Evolutionary conservation across 2,113 vertebrate genomes (phyloP), one percentile per base, ranked within the genome.

Genomic region (Eubucco bourcierii): DNA sequence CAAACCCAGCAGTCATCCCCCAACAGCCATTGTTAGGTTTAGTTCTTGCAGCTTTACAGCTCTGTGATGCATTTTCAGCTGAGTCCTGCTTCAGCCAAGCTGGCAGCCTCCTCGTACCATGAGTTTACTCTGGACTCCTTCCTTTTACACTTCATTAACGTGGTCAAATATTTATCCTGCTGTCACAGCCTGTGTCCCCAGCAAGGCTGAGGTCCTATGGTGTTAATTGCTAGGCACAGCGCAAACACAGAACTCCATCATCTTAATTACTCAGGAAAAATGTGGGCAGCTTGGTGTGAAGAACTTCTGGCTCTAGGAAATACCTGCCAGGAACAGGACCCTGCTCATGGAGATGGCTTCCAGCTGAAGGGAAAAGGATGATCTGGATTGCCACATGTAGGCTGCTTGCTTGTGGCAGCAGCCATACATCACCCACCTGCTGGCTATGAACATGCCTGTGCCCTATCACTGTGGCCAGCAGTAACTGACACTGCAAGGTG

Each of bases 151-250:
- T 77, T 86, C 72, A 95, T 94, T 85, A 92, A 84, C 39, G n/a
- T 71, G 52, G 70, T 87, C 82, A 94, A 95, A 90, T 94, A 96
- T 95, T 96, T 93, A 93, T 79, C 70, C 29, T 93, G 60, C 27
- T 93, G 37, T 91, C 37, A 71, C 21, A 85, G 33, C 55, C 33
- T 52, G 90, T 72, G 33, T 78, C 11, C 64, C n/a, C 37, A 55
- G 75, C 33, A 80, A 80, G 65, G 91, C 7, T 78, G 68, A 74
- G 68, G n/a, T 80, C 52, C 58, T 77, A 39, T 34, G 85, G 71
- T 77, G 75, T 53, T 85, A 93, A 91, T 77, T 89, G 31, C 64
- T 72, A 91, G 60, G 44, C 83, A 77, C 28, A 78, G 27, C 65
- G 13, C 47, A 87, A 94, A 94, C 53, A 84, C 25, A 78, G 18